phyloP scores from a whole-genome alignment of 2,888 invertebrate genomes.

The Pilophorus perplexus region DNA sequence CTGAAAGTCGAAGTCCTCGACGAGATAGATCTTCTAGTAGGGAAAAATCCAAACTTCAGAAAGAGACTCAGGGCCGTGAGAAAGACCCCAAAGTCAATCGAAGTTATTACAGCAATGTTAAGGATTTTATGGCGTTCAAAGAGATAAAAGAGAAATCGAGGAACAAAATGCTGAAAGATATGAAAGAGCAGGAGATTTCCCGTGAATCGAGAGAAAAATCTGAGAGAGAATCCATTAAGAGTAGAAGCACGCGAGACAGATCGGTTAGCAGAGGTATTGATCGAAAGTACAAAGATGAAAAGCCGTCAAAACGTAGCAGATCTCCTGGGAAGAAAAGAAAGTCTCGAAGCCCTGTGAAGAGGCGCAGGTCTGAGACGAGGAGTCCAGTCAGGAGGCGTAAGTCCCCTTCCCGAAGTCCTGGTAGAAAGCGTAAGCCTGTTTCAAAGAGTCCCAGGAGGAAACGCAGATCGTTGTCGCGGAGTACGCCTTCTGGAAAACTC shows the following conservation, averaged over 20 bases:
- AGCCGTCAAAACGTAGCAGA: slow-evolving; percentile 28
- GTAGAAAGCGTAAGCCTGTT: background rate
- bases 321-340: slow-evolving; percentile 17
- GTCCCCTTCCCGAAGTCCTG: slow-evolving; percentile 12
- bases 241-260: slow-evolving; percentile 25
- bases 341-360: slow-evolving; percentile 41
- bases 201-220: slow-evolving; percentile 15
- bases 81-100: background rate
- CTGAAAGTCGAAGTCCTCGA: slow-evolving; percentile 24
- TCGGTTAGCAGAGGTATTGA: slow-evolving; percentile 32
- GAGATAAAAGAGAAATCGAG: slow-evolving; percentile 28
- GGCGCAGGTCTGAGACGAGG: slow-evolving; percentile 45
- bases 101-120: slow-evolving; percentile 13
- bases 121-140: slow-evolving; percentile 34
- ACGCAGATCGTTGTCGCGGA: background rate
- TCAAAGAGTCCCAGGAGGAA: slow-evolving; percentile 49
- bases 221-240: slow-evolving; percentile 9
- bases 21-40: slow-evolving; percentile 35
- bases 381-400: slow-evolving; percentile 39
- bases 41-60: slow-evolving; percentile 16
- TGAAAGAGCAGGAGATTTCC: background rate
- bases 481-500: background rate
- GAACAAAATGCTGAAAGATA: slow-evolving; percentile 13
- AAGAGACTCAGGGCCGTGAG: slow-evolving; percentile 20
- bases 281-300: slow-evolving; percentile 24